phyloP scores from a whole-genome alignment of 1,140 invertebrate genomes.

The Sycobia sp. region DNA sequence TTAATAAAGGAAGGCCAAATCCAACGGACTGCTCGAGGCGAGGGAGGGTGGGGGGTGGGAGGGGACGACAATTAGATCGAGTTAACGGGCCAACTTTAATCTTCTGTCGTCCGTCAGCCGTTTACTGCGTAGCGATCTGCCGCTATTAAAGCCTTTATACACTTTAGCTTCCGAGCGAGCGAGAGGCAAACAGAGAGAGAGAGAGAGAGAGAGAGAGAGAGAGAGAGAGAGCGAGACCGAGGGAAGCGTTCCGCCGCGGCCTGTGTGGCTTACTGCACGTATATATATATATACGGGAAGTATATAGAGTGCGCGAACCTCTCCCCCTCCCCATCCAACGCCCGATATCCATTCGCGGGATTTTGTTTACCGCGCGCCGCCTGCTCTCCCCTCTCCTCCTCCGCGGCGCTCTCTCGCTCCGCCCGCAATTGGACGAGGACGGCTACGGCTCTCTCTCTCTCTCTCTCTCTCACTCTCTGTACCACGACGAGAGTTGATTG shows the following conservation, averaged over 20 bases:
- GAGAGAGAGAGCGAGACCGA: too few relatives aligned
- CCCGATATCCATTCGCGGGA: not conserved
- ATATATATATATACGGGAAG: not conserved
- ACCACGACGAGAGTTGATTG: constrained; percentile 30
- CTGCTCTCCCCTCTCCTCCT: too few relatives aligned
- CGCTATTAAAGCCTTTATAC: constrained; percentile 58
- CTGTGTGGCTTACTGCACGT: not conserved
- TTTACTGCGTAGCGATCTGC: constrained; percentile 61
- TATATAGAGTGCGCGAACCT: too few relatives aligned
- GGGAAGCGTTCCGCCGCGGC: constrained; percentile 17
- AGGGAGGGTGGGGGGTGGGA: too few relatives aligned
- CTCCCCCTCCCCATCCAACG: not conserved
- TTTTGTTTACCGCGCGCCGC: constrained; percentile 20
- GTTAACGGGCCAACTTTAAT: constrained; percentile 62
- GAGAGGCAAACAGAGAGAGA: too few relatives aligned
- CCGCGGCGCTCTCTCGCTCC: too few relatives aligned
- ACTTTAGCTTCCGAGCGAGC: constrained; percentile 44
- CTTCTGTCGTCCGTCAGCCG: constrained; percentile 61
- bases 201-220: too few relatives aligned
- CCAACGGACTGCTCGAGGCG: too few relatives aligned
- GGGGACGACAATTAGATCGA: constrained; percentile 62
- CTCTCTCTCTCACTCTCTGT: too few relatives aligned
- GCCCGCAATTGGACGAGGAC: too few relatives aligned
- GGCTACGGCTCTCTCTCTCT: too few relatives aligned
- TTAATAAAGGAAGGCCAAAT: constrained; percentile 60